A percentile compares a stretch with the other conserved stretches of the same genome.
These are phyloP conservation scores for Eutolmus rufibarbis DNA, from an alignment of 2,888 invertebrate species.

Conservation along the genomic window DNA sequence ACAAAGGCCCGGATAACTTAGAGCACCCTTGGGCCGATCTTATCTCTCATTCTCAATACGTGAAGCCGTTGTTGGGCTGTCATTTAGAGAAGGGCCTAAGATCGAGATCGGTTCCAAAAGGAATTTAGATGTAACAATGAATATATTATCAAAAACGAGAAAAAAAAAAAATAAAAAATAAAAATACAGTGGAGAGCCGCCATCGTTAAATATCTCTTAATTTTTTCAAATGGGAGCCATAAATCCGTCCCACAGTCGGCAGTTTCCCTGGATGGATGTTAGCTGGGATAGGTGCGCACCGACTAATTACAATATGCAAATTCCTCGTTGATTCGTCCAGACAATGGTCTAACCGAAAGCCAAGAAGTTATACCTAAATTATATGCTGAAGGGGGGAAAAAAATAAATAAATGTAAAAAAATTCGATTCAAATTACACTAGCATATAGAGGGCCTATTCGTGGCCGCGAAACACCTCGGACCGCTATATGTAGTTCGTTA, in stretches of 20 bases:
- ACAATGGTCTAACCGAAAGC: background rate
- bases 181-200: background rate
- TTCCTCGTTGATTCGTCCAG: constrained; percentile 27
- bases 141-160: background rate
- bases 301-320: constrained; percentile 48
- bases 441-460: background rate
- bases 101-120: background rate
- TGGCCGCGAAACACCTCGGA: background rate
- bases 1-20: background rate
- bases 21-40: background rate
- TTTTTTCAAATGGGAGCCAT: constrained; percentile 10
- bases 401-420: background rate
- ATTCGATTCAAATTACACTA: background rate
- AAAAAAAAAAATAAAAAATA: background rate
- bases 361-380: background rate
- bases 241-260: constrained; percentile 17
- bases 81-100: background rate
- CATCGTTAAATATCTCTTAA: constrained; percentile 27
- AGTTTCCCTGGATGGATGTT: background rate
- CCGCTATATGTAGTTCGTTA: background rate
- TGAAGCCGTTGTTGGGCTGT: background rate
- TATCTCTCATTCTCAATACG: background rate
- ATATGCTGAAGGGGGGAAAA: background rate
- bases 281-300: constrained; percentile 25
- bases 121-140: background rate